These are phyloP conservation scores for Labeo rohita DNA, from an alignment of 2,113 vertebrate species.

Conservation along the genomic window DNA sequence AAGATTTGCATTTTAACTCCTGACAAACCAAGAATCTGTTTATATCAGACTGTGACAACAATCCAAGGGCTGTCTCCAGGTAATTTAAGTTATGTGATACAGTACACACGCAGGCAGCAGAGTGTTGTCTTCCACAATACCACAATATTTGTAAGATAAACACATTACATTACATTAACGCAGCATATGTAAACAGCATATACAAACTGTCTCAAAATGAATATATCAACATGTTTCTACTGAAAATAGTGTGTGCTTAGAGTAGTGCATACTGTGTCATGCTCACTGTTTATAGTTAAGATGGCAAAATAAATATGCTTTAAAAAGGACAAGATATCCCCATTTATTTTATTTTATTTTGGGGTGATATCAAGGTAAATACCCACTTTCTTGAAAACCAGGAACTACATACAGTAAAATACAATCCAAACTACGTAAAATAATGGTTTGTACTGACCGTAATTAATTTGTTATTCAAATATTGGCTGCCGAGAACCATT, in stretches of 20 bases:
- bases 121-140: not conserved
- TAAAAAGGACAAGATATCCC: not conserved
- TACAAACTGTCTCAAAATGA: not conserved
- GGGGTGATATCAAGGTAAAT: too few species aligned
- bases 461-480: not conserved
- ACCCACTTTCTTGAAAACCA: too few species aligned
- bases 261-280: not conserved
- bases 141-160: not conserved
- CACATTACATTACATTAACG: not conserved
- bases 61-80: not conserved
- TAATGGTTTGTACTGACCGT: not conserved
- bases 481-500: not conserved
- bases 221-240: not conserved
- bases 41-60: conserved; percentile 4
- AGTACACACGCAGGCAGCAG: not conserved
- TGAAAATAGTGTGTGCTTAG: not conserved
- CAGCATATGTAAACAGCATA: not conserved
- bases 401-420: not conserved
- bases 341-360: not conserved
- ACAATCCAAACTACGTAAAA: not conserved
- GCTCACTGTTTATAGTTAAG: not conserved
- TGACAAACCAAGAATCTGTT: not conserved
- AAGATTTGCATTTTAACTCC: not conserved
- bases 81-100: not conserved
- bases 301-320: not conserved